Evolutionary conservation across 2,113 vertebrate genomes (phyloP), one percentile per base, ranked within the genome.

Genomic region (Budorcas taxicolor): DNA sequence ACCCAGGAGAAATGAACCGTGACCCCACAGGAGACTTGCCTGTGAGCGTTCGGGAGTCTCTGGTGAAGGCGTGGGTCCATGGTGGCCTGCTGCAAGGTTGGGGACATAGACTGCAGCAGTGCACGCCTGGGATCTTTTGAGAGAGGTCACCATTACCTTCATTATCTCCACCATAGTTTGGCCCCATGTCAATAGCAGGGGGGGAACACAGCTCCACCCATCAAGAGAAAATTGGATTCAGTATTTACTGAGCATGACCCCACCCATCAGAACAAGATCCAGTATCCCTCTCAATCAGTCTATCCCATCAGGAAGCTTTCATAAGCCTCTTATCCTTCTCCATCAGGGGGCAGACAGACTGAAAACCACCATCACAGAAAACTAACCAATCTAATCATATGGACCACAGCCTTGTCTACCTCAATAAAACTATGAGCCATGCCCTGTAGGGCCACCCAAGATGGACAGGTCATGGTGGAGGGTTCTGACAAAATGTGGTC

Each of bases 31-130:
- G 33, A 67, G 64, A 71, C n/a, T 71, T 71, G 33, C 8, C 4
- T 71, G 17, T 71, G 64, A 17, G n/a, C 36, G 4, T 36, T 67
- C 0, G 0, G 33, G 64, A 36, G 16, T 67, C 8, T 10, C 33
- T 5, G 33, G 64, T 67, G 64, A 67, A 67, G 33, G 64, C 4
- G 0, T 67, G 64, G 17, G 33, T 67, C 64, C 4, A 1, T 36
- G 33, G 17, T 36, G 64, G 64, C 64, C 64, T 67, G 33, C 64
- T 67, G 64, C 64, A 67, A 21, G 33, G 17, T 36, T 36, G 64
- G 64, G 33, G 64, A 19, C 64, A 67, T 21, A 10, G 64, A 67
- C 17, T 67, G 17, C 33, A 36, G 64, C 17, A 36, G 33, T 21
- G 33, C 33, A 36, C 11, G 64, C 64, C 17, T 67, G 33, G 64